Percentiles rank a stretch among this genome's conserved stretches.
Evolutionary conservation across 2,888 invertebrate species (phyloP).

Genomic region (Noctua janthe): DNA sequence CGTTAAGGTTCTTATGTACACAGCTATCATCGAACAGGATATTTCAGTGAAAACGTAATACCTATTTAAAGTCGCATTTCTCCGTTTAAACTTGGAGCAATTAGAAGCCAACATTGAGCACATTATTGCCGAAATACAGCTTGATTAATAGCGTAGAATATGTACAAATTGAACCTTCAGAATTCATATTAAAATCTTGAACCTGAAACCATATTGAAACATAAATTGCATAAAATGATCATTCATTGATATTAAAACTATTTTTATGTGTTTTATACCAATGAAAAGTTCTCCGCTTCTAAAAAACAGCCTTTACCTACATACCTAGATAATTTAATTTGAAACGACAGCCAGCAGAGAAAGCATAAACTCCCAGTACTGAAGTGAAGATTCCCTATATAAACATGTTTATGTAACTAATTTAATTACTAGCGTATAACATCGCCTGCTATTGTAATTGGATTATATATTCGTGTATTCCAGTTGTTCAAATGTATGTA

Average conservation of each 20-base stretch:
- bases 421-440: slow-evolving; percentile 51
- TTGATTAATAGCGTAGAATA: too few species aligned
- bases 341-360: slow-evolving; percentile 11
- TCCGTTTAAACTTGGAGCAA: too few species aligned
- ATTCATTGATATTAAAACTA: too few species aligned
- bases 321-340: slow-evolving; percentile 26
- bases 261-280: too few species aligned
- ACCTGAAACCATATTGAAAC: too few species aligned
- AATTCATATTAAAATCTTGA: too few species aligned
- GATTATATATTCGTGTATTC: slow-evolving; percentile 54
- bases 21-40: background rate
- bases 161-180: too few species aligned
- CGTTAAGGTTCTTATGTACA: background rate
- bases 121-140: too few species aligned
- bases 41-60: background rate
- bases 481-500: slow-evolving; percentile 49
- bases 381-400: slow-evolving; percentile 25
- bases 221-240: too few species aligned
- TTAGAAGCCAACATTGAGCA: too few species aligned
- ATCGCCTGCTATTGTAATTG: slow-evolving; percentile 50
- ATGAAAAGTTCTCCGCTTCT: too few species aligned
- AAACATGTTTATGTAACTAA: slow-evolving; percentile 48
- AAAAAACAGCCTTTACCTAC: background rate
- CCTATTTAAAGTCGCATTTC: too few species aligned
- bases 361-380: slow-evolving; percentile 10